A percentile compares a stretch with the other conserved stretches of the same genome.
These are phyloP conservation scores for Drosophila demipolita DNA, from an alignment of 2,888 invertebrate species.

Conservation along the genomic window DNA sequence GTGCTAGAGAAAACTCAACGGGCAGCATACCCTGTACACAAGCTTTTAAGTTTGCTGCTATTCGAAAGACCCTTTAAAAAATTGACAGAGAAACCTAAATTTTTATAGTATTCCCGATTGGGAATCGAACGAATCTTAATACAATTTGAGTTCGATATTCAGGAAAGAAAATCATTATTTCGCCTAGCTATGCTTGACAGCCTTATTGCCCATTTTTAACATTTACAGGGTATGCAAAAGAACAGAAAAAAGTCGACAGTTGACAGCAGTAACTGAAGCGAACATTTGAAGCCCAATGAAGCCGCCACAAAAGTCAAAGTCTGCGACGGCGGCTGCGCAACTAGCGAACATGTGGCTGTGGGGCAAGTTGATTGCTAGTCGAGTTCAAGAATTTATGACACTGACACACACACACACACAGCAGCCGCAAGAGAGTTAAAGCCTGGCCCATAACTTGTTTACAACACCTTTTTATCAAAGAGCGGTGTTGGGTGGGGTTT, in stretches of 20 bases:
- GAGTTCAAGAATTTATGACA: conserved; percentile 65
- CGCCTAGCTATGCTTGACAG: neutral
- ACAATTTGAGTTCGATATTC: neutral
- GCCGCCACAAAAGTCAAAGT: conserved; percentile 34
- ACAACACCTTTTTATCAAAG: conserved; percentile 43
- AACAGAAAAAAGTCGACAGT: conserved; percentile 45
- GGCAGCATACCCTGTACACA: neutral
- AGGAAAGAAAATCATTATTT: neutral
- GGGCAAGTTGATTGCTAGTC: conserved; percentile 47
- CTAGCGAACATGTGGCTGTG: conserved; percentile 24
- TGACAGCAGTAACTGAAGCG: conserved; percentile 48
- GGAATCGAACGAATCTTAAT: neutral
- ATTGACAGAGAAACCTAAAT: neutral
- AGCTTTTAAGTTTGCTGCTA: neutral
- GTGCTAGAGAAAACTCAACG: neutral
- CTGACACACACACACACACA: conserved; percentile 19
- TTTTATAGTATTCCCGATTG: neutral
- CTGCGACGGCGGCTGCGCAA: conserved; percentile 56
- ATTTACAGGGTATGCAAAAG: conserved; percentile 5
- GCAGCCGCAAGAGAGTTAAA: conserved; percentile 7
- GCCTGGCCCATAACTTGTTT: conserved; percentile 39
- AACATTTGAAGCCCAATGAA: conserved; percentile 39
- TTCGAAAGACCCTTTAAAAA: neutral
- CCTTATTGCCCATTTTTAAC: neutral
- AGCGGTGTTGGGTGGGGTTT: neutral